A percentile compares a stretch with the other conserved stretches of the same genome.
These are phyloP conservation scores for Vanessa tameamea DNA, from an alignment of 1,140 invertebrate genomes.

Conservation along the genomic window DNA sequence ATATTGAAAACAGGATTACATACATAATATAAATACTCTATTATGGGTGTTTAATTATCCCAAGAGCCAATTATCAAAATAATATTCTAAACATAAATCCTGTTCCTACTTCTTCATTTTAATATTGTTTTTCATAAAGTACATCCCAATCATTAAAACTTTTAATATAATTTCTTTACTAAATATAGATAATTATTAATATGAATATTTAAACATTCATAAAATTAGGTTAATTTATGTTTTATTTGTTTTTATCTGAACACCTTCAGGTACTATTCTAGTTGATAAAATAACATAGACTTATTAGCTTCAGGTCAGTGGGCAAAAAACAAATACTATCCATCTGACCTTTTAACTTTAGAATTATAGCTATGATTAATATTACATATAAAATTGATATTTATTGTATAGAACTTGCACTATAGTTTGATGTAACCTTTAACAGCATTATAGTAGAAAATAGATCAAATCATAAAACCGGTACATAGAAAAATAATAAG, in stretches of 20 bases:
- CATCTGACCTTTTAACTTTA: conserved; percentile 10
- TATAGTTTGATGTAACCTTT: conserved; percentile 13
- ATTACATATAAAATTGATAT: conserved; percentile 18
- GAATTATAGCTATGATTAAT: background rate
- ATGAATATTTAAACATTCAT: background rate
- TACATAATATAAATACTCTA: no score
- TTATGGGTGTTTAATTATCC: no score
- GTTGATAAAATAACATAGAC: conserved; percentile 3
- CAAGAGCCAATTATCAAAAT: no score
- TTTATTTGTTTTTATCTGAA: conserved; percentile 8
- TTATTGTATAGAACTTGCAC: conserved; percentile 16
- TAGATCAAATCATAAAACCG: conserved; percentile 7
- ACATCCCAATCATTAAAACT: background rate
- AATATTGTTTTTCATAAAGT: background rate
- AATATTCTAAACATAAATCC: no score
- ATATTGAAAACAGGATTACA: no score
- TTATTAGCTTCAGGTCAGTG: conserved; percentile 5
- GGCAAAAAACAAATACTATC: conserved; percentile 29
- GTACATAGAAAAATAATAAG: conserved; percentile 25
- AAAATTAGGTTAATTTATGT: background rate
- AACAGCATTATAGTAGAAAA: conserved; percentile 20
- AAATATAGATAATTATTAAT: background rate
- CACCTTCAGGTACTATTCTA: conserved; percentile 12
- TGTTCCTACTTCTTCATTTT: background rate
- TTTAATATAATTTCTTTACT: background rate